Evolutionary conservation across 2,797 vertebrate species (phyloP).

Genomic region (Acipenser transmontanus): DNA sequence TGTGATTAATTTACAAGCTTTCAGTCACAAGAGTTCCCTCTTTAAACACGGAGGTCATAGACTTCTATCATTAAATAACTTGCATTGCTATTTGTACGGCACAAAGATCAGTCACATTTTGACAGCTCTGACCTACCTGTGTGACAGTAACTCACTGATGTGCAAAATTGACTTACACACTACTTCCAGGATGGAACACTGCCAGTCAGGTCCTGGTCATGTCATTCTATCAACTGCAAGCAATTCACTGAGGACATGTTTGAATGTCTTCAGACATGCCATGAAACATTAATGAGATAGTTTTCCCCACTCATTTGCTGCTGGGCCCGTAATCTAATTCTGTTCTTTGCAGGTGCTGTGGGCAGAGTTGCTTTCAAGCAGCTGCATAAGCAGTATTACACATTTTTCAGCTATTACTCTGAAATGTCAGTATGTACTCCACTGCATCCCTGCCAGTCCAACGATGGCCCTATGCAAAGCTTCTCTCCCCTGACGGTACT

Average conservation of each 20-base stretch:
- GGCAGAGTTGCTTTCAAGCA: conserved; percentile 9
- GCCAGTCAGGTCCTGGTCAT: background rate
- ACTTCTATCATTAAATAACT: background rate
- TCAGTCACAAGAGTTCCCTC: background rate
- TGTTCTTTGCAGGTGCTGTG: conserved; percentile 4
- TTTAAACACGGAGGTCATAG: background rate
- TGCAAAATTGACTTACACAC: background rate
- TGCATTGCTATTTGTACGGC: background rate
- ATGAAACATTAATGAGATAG: conserved; percentile 14
- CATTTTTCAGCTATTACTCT: background rate
- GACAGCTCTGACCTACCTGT: conserved; percentile 5
- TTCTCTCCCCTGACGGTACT: too few species aligned
- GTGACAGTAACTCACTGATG: background rate
- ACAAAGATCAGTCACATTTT: conserved; percentile 2
- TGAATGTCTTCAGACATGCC: conserved; percentile 8
- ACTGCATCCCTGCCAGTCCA: background rate
- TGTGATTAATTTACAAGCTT: background rate
- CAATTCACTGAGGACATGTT: conserved; percentile 5
- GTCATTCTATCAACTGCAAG: background rate
- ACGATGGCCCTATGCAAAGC: too few species aligned
- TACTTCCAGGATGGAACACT: background rate
- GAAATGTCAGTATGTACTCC: background rate
- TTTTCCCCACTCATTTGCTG: conserved; percentile 12
- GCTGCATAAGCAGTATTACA: conserved; percentile 3
- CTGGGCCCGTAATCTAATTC: conserved; percentile 1